phyloP scores from a whole-genome alignment of 2,888 invertebrate genomes.

The Chrysolina americana region DNA sequence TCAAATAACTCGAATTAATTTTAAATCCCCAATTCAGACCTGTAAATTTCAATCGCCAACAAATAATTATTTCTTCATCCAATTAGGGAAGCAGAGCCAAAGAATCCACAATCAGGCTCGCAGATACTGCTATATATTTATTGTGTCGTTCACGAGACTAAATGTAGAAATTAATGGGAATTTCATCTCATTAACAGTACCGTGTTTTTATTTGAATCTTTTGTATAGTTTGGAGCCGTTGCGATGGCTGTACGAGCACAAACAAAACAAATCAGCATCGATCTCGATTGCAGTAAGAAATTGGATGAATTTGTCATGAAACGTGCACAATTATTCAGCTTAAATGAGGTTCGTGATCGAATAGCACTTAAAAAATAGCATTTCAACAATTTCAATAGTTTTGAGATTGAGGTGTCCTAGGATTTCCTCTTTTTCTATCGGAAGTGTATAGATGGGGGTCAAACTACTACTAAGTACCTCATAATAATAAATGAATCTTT shows the following conservation, averaged over 20 bases:
- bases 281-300: slow-evolving; percentile 21
- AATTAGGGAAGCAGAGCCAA: slow-evolving; percentile 62
- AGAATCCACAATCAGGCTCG: slow-evolving; percentile 62
- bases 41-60: slow-evolving; percentile 47
- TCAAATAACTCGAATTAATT: background rate
- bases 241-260: slow-evolving; percentile 33
- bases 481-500: no score
- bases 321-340: background rate
- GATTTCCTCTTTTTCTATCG: no score
- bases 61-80: slow-evolving; percentile 65
- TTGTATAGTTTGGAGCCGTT: slow-evolving; percentile 36
- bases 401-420: background rate
- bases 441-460: no score
- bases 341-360: background rate
- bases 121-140: slow-evolving; percentile 62
- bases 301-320: slow-evolving; percentile 19
- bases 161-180: slow-evolving; percentile 65
- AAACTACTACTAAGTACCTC: no score
- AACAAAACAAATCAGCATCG: slow-evolving; percentile 35
- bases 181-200: slow-evolving; percentile 65
- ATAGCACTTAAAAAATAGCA: background rate
- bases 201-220: slow-evolving; percentile 57
- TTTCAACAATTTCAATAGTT: background rate
- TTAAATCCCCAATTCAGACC: slow-evolving; percentile 15
- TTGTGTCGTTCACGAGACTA: slow-evolving; percentile 62